phyloP scores from a whole-genome alignment of 2,797 vertebrate genomes.

The Austrolebias charrua region DNA sequence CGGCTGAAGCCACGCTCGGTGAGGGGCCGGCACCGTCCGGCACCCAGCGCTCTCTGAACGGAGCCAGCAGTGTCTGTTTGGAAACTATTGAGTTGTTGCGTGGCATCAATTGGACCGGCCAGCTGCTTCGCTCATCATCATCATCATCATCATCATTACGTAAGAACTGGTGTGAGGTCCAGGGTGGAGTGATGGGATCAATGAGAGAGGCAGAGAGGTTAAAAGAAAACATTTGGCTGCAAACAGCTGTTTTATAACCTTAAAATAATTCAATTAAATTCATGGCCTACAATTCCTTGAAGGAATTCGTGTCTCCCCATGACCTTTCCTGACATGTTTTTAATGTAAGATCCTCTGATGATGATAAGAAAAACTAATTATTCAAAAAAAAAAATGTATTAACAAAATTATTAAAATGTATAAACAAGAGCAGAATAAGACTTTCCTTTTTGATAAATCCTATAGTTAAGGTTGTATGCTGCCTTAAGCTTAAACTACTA shows the following conservation, averaged over 20 bases:
- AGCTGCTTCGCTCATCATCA: conserved; percentile 60
- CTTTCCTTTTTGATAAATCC: too few species aligned
- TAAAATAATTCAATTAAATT: background rate
- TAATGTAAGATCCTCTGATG: too few species aligned
- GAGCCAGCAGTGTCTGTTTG: conserved; percentile 62
- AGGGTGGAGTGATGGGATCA: conserved; percentile 58
- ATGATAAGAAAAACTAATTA: too few species aligned
- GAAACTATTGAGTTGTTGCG: conserved; percentile 73
- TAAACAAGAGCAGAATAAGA: too few species aligned
- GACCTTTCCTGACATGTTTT: too few species aligned
- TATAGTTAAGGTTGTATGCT: too few species aligned
- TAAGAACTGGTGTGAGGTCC: conserved; percentile 64
- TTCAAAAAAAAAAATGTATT: too few species aligned
- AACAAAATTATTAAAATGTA: too few species aligned
- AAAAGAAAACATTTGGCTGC: conserved; percentile 44
- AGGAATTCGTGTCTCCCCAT: too few species aligned
- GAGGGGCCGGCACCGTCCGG: conserved; percentile 20
- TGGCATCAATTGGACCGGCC: conserved; percentile 66
- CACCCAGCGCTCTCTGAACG: conserved; percentile 37
- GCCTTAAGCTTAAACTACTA: too few species aligned
- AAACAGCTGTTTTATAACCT: conserved; percentile 11
- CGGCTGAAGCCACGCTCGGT: conserved; percentile 10
- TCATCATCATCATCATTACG: conserved; percentile 67
- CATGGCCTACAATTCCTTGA: too few species aligned
- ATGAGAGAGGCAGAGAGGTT: conserved; percentile 58